Conservation (phyloP, 2,888 invertebrate genomes). For the Drosophila buzzatii region DNA sequence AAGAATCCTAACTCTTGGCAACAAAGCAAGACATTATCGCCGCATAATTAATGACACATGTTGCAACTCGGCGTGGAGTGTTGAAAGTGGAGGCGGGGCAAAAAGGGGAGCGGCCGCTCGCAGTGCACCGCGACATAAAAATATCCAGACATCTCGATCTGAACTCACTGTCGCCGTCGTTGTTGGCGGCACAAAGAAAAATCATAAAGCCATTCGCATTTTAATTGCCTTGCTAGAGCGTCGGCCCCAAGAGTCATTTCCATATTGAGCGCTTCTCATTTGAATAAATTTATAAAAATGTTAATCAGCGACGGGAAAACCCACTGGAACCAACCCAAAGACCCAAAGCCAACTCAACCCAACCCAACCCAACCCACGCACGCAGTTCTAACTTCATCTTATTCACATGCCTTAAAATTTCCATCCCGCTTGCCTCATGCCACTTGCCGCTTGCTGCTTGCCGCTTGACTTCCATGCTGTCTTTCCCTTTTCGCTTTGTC, state of each 20-base stretch:
- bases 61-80: slow-evolving; percentile 54
- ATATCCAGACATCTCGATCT: slow-evolving; percentile 43
- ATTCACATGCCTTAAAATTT: slow-evolving; percentile 26
- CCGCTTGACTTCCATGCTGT: slow-evolving; percentile 19
- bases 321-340: slow-evolving; percentile 21
- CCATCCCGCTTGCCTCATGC: slow-evolving; percentile 2
- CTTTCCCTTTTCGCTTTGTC: slow-evolving; percentile 52
- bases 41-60: slow-evolving; percentile 81
- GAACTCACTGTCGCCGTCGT: slow-evolving; percentile 27
- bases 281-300: slow-evolving; percentile 74
- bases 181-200: slow-evolving; percentile 50
- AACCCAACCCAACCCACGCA: background rate
- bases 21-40: slow-evolving; percentile 79
- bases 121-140: slow-evolving; percentile 64
- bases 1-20: slow-evolving; percentile 62
- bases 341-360: slow-evolving; percentile 3
- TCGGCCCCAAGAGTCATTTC: slow-evolving; percentile 54
- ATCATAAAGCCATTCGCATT: slow-evolving; percentile 74
- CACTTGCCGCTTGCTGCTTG: background rate
- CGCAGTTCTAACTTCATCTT: slow-evolving; percentile 14
- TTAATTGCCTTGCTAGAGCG: slow-evolving; percentile 72
- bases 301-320: slow-evolving; percentile 72
- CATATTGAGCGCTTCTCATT: slow-evolving; percentile 71
- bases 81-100: background rate
- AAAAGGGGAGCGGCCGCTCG: slow-evolving; percentile 17